Evolutionary conservation across 2,797 vertebrate genomes (phyloP), one percentile per base, ranked within the genome.

Genomic region (Coracias cyanogaster): DNA sequence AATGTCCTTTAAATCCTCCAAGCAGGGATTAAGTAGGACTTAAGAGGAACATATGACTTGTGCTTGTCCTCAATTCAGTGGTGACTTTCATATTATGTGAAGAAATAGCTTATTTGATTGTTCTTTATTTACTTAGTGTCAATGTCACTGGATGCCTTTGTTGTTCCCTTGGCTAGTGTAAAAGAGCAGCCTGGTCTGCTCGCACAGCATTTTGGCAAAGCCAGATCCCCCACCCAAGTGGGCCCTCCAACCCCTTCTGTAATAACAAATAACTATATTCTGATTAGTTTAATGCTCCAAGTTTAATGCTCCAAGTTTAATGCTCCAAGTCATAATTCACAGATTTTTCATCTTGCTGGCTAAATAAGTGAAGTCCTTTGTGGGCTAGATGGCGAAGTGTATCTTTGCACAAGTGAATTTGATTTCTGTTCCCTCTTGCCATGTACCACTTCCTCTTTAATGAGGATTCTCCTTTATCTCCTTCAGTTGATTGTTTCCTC

Each of bases 11-110:
- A 92, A 97, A 94, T 95, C 95, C 82, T 72, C 87, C 79, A 88
- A 96, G 89, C 89, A 76, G 92, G 94, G 96, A 96, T 97, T 96
- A 96, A 95, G 87, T 52, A 70, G 76, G 93, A 93, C 28, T 96
- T 96, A 94, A 79, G 92, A 89, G 79, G 94, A 91, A 90, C 85
- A 87, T 94, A 94, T 76, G 77, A 95, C 86, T 93, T 81, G 79
- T 83, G 69, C 91, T 91, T 91, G 87, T 91, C 96, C 95, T 94
- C 72, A 92, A 82, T 95, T 93, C 82, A 93, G 77, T 76, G 35
- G n/a, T 76, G 81, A 90, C 69, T 94, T 91, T 69, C 61, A 81
- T 48, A 41, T 72, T 55, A 66, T 17, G 15, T 0, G 13, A 79
- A 48, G 77, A 92, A 96, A 91, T 17, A 69, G 7, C 21, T 92